These are phyloP conservation scores for Cremastinae sp. DNA, from an alignment of 2,888 invertebrate genomes.

Conservation along the genomic window DNA sequence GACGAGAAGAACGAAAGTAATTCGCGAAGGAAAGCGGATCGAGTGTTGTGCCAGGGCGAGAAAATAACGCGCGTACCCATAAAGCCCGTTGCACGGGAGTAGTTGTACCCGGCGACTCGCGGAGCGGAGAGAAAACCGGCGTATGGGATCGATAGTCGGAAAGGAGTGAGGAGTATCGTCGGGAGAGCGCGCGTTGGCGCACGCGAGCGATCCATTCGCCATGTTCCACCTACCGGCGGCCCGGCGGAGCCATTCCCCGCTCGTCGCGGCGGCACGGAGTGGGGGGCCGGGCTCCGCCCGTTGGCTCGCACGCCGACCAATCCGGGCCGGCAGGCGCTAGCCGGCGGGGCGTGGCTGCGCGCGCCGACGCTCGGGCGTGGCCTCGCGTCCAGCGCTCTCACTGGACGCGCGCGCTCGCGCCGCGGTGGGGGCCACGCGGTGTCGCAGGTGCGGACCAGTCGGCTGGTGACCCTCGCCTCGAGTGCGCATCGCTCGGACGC, in stretches of 20 bases:
- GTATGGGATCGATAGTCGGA: slow-evolving; percentile 66
- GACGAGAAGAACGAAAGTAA: neutral
- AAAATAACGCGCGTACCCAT: slow-evolving; percentile 2
- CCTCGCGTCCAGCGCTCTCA: slow-evolving; percentile 34
- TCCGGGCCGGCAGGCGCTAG: slow-evolving; percentile 58
- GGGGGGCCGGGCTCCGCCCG: slow-evolving; percentile 69
- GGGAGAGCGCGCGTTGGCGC: slow-evolving; percentile 11
- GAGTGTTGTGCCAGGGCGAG: neutral
- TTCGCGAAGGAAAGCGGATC: neutral
- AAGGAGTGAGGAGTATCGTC: slow-evolving; percentile 43
- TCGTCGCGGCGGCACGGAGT: slow-evolving; percentile 67
- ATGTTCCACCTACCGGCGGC: slow-evolving; percentile 54
- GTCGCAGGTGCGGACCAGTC: slow-evolving; percentile 77
- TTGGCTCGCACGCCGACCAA: slow-evolving; percentile 62
- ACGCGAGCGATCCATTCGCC: slow-evolving; percentile 48
- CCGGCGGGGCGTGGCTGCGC: neutral
- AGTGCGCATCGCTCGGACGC: slow-evolving; percentile 65
- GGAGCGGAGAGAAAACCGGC: slow-evolving; percentile 60
- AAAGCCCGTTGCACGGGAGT: slow-evolving; percentile 9
- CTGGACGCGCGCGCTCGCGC: slow-evolving; percentile 47
- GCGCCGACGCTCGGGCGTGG: slow-evolving; percentile 6
- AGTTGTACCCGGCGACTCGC: slow-evolving; percentile 7
- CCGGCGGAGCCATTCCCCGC: slow-evolving; percentile 76
- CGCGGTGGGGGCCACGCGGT: slow-evolving; percentile 70
- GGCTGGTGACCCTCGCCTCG: slow-evolving; percentile 78